Percentiles rank a stretch among this genome's conserved stretches.
phyloP scores from a whole-genome alignment of 1,140 invertebrate genomes.

The Drosophila azteca region DNA sequence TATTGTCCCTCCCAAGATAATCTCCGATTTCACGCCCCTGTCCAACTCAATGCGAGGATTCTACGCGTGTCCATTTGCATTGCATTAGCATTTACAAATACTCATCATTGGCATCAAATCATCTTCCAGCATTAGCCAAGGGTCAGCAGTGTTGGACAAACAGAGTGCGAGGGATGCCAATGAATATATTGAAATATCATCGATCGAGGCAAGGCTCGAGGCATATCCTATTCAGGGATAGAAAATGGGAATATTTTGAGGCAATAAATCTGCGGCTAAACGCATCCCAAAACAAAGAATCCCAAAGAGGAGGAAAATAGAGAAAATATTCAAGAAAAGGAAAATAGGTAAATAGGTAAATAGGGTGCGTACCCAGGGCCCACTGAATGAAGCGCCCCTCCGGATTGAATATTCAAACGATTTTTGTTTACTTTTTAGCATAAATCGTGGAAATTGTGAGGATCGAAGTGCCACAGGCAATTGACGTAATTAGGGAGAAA shows the following conservation, averaged over 20 bases:
- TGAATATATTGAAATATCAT: constrained; percentile 59
- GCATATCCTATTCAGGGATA: constrained; percentile 22
- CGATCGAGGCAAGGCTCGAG: constrained; percentile 5
- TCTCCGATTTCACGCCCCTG: constrained; percentile 35
- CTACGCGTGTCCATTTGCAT: constrained; percentile 34
- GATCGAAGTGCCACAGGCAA: constrained; percentile 60
- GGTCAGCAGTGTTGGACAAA: constrained; percentile 32
- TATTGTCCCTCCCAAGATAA: constrained; percentile 45
- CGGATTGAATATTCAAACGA: constrained; percentile 66
- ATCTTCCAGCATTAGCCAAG: constrained; percentile 8
- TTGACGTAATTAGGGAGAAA: constrained; percentile 71
- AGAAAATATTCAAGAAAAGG: constrained; percentile 4
- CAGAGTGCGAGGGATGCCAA: constrained; percentile 14
- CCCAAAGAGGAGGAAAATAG: constrained; percentile 60
- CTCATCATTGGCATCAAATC: constrained; percentile 18
- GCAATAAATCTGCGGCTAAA: constrained; percentile 73
- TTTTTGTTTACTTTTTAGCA: constrained; percentile 76
- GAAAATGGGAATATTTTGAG: constrained; percentile 43
- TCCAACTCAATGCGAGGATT: constrained; percentile 22
- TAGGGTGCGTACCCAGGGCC: constrained; percentile 34
- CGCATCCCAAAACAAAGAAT: constrained; percentile 59
- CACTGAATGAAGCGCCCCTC: constrained; percentile 27
- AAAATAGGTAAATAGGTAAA: constrained; percentile 28
- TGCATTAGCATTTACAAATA: not conserved
- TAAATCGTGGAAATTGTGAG: constrained; percentile 52